A percentile compares a stretch with the other conserved stretches of the same genome.
phyloP scores from a whole-genome alignment of 2,797 vertebrate species.

The Mionectes olivaceus region DNA sequence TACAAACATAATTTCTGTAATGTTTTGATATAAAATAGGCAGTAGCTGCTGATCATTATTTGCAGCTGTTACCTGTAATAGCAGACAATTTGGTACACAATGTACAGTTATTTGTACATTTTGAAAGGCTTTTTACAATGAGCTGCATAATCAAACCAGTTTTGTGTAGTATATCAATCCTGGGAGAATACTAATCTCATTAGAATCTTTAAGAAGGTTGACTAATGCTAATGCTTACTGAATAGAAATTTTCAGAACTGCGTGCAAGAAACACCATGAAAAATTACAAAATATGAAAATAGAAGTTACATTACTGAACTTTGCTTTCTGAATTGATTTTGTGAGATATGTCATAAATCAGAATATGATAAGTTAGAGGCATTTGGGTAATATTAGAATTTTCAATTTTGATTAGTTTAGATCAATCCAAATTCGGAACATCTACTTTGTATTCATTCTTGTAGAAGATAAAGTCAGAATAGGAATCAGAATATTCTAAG shows the following conservation, averaged over 20 bases:
- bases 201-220: slow-evolving; percentile 1
- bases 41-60: background rate
- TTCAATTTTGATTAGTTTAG: background rate
- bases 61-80: background rate
- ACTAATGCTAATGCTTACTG: background rate
- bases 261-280: background rate
- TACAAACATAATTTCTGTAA: background rate
- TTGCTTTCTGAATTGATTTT: background rate
- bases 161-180: background rate
- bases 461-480: background rate
- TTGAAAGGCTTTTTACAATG: background rate
- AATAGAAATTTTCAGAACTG: background rate
- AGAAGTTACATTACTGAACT: background rate
- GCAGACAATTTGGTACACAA: background rate
- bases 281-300: background rate
- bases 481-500: background rate
- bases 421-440: background rate
- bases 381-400: background rate
- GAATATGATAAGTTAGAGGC: background rate
- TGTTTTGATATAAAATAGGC: background rate
- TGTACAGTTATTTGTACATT: background rate
- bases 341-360: background rate
- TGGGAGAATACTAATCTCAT: background rate
- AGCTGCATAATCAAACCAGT: background rate
- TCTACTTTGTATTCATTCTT: background rate